Base-by-base conservation (phyloP, 2,113 vertebrate species). In the Pygoscelis adeliae region DNA sequence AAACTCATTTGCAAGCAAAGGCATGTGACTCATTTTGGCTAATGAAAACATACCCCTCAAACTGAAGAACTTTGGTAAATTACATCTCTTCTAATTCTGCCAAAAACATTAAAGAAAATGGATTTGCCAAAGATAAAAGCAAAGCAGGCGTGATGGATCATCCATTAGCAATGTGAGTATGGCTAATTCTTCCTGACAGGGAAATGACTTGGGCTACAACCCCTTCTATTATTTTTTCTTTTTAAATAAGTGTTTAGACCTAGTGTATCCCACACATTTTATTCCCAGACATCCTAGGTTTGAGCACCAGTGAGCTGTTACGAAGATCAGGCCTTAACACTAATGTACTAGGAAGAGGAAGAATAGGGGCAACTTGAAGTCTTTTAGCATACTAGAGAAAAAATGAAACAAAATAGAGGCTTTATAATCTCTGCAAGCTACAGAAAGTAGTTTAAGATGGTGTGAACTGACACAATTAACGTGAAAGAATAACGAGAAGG, bases 91-190 rank as follows among this genome's bases (percentile, higher is more conserved):
- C 80, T 69, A 92, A 92, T 90, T 96, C 83, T 89, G 72, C 83
- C 93, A 79, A 81, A 96, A 96, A 83, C 81, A 87, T 93, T 83
- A 91, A 93, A 80, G 87, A 77, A 96, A 96, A 94, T 78, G 63
- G 83, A 90, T 88, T 78, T 74, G 46, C 74, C 71, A 40, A 70
- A 87, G 72, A 93, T 77, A 90, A 87, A 94, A 91, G 73, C 65
- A 58, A 78, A 94, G 66, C 10, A 92, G 59, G n/a, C 14, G 5
- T 14, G 32, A 94, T 58, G 95, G 63, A 88, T 87, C 74, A 78
- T 65, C 90, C 87, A 86, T 94, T 87, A 96, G 58, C 59, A 93
- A 83, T 27, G 70, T 32, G 74, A 86, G 71, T 25, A 86, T 1
- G 0, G 83, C 32, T 96, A 89, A 95, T 95, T 83, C 78, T 83